Percentiles rank a stretch among this genome's conserved stretches.
Evolutionary conservation across 2,113 vertebrate genomes (phyloP).

Genomic region (Synodontis membranacea): DNA sequence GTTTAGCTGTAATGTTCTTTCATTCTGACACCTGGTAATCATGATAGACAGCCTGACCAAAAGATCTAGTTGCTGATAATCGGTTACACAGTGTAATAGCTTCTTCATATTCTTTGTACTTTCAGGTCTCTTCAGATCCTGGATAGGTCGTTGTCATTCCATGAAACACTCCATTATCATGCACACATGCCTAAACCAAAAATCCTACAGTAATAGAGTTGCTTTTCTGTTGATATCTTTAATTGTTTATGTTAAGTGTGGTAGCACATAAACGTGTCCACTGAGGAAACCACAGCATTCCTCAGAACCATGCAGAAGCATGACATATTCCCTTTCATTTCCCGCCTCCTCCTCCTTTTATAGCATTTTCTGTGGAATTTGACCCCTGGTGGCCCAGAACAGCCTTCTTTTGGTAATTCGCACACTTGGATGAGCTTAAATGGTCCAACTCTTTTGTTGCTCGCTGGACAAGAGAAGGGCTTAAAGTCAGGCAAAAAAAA

Average conservation of each 20-base stretch:
- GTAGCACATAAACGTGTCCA: constrained; percentile 7
- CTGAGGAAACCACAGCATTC: constrained; percentile 51
- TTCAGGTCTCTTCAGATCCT: neutral
- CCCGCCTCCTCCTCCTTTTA: constrained; percentile 26
- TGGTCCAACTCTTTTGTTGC: constrained; percentile 56
- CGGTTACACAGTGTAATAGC: too few species aligned
- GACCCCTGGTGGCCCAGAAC: constrained; percentile 72
- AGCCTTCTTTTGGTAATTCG: constrained; percentile 68
- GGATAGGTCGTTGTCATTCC: neutral
- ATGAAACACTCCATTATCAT: neutral
- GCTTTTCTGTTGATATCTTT: neutral
- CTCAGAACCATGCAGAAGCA: constrained; percentile 46
- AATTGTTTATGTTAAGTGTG: constrained; percentile 7
- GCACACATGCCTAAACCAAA: neutral
- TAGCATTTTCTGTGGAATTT: constrained; percentile 68
- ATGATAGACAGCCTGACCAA: neutral
- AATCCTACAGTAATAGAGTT: neutral
- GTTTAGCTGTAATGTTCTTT: neutral
- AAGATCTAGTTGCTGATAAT: neutral
- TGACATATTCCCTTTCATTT: constrained; percentile 47
- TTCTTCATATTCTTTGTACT: neutral
- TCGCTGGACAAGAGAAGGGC: constrained; percentile 23
- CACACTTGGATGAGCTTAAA: constrained; percentile 74
- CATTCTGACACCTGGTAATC: neutral
- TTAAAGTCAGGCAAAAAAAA: constrained; percentile 27